phyloP scores from a whole-genome alignment of 2,797 vertebrate genomes.

The Parauchenoglanis punctatus region DNA sequence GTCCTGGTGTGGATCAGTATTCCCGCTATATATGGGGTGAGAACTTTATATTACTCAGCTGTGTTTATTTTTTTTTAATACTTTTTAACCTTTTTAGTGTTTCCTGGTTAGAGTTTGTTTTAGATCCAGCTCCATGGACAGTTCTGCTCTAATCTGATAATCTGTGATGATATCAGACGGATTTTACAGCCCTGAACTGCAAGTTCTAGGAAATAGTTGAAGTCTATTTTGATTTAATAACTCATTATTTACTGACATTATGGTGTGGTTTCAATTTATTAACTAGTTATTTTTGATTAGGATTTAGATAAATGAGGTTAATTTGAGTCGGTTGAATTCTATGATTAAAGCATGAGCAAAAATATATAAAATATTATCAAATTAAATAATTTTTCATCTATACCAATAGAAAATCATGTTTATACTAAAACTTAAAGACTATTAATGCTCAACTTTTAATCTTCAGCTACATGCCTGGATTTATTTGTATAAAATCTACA shows the following conservation, averaged over 20 bases:
- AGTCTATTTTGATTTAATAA: background rate
- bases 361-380: background rate
- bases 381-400: background rate
- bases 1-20: conserved; percentile 20
- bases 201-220: background rate
- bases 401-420: background rate
- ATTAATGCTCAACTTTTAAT: background rate
- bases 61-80: background rate
- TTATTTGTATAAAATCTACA: background rate
- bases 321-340: background rate
- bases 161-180: background rate
- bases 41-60: background rate
- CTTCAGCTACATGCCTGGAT: background rate
- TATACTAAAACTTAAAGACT: background rate
- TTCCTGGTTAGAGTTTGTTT: background rate
- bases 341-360: background rate
- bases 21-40: conserved; percentile 35
- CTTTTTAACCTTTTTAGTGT: background rate
- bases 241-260: background rate
- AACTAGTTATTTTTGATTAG: background rate
- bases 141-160: background rate
- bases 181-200: background rate
- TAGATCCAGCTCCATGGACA: conserved; percentile 26
- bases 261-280: background rate
- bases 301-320: background rate